A percentile compares a stretch with the other conserved stretches of the same genome.
phyloP scores from a whole-genome alignment of 2,113 vertebrate genomes.

The Todiramphus saurophagus region DNA sequence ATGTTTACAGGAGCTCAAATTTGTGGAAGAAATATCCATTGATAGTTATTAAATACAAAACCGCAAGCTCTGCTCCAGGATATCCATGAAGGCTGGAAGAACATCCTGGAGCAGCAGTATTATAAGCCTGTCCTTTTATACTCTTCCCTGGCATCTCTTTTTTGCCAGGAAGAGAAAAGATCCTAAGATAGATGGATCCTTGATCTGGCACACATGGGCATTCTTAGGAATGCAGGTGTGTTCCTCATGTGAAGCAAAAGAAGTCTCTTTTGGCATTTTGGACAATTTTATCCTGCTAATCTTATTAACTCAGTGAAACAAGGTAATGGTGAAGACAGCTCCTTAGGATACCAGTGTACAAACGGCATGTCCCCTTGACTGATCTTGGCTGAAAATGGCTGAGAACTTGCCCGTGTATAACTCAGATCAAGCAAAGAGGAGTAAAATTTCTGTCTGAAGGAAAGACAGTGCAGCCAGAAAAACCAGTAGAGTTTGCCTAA shows the following conservation, averaged over 20 bases:
- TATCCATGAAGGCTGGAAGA: slow-evolving; percentile 45
- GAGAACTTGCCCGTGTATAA: background rate
- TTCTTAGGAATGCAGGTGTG: slow-evolving; percentile 35
- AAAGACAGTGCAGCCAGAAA: background rate
- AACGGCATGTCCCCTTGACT: background rate
- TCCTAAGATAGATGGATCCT: slow-evolving; percentile 38
- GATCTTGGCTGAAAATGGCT: background rate
- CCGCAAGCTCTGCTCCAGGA: slow-evolving; percentile 40
- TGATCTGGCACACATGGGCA: slow-evolving; percentile 31
- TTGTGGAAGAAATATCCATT: slow-evolving; percentile 45
- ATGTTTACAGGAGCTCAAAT: slow-evolving; percentile 5
- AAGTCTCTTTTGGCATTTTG: background rate
- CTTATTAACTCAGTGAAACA: background rate
- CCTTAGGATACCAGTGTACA: background rate
- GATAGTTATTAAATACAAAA: slow-evolving; percentile 57
- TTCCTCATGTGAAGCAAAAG: background rate
- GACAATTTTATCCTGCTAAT: background rate
- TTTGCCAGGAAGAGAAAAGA: slow-evolving; percentile 51
- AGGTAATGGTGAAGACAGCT: background rate
- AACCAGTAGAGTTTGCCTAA: background rate
- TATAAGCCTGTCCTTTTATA: slow-evolving; percentile 43
- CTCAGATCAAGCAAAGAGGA: background rate
- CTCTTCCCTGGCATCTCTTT: slow-evolving; percentile 24
- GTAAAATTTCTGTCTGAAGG: background rate
- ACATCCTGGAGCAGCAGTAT: slow-evolving; percentile 29